Conservation (phyloP, 2,888 invertebrate species). For the Bugula neritina region DNA sequence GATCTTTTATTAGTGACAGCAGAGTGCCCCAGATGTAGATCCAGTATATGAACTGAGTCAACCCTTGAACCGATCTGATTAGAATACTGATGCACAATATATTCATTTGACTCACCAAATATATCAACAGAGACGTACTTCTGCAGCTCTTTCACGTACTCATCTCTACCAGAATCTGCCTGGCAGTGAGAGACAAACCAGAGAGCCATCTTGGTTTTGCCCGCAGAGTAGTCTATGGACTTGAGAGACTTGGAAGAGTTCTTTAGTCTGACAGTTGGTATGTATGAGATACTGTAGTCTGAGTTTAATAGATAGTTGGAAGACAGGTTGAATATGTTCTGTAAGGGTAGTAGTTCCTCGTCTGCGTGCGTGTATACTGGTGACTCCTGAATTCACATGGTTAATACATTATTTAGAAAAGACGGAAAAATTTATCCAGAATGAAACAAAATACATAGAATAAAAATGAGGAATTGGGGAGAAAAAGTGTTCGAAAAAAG, state of each 20-base stretch:
- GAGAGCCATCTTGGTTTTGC: slow-evolving; percentile 5
- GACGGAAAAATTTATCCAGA: no score
- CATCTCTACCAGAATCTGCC: neutral
- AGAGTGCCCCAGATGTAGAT: no score
- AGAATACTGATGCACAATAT: no score
- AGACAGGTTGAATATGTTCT: neutral
- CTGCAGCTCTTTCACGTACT: slow-evolving; percentile 12
- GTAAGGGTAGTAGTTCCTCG: neutral
- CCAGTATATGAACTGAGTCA: no score
- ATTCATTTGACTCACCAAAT: neutral
- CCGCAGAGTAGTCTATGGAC: neutral
- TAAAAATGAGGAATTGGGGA: no score
- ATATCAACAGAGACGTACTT: slow-evolving; percentile 18
- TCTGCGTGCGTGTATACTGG: neutral
- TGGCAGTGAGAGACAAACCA: slow-evolving; percentile 7
- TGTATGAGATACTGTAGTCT: neutral
- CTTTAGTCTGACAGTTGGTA: neutral
- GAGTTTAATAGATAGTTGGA: slow-evolving; percentile 10
- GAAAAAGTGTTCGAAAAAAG: no score
- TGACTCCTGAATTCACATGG: neutral
- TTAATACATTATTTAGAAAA: no score
- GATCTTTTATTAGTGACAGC: no score
- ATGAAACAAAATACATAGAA: no score
- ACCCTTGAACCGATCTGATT: no score
- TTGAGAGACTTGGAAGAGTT: neutral